These are phyloP conservation scores for Nibea albiflora DNA, from an alignment of 2,113 vertebrate genomes.

Conservation along the genomic window DNA sequence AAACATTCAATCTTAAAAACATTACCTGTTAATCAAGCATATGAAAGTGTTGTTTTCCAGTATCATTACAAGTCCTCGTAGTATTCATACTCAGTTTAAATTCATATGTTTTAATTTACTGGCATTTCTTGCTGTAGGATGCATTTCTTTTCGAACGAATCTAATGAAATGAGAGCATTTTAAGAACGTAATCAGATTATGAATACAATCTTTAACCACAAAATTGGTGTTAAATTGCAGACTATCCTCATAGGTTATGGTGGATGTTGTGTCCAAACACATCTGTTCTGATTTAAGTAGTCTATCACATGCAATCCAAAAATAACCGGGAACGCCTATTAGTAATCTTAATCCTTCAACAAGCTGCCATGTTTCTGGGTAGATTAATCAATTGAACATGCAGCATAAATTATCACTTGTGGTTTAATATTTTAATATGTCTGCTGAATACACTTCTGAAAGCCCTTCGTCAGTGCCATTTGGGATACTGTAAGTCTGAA, in stretches of 20 bases:
- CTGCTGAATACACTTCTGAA: constrained; percentile 3
- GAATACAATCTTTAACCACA: too few relatives aligned
- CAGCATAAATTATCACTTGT: constrained; percentile 15
- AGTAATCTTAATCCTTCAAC: background rate
- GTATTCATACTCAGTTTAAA: background rate
- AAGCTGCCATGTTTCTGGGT: background rate
- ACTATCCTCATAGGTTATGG: background rate
- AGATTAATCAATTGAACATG: background rate
- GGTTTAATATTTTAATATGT: constrained; percentile 4
- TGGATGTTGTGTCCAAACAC: background rate
- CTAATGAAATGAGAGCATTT: background rate
- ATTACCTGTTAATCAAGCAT: too few relatives aligned
- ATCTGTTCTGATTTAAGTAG: background rate
- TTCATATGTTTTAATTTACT: background rate
- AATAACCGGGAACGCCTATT: background rate
- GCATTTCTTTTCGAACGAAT: background rate
- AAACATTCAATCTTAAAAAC: background rate
- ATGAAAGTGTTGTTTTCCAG: background rate
- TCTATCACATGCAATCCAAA: background rate
- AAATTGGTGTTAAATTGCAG: background rate
- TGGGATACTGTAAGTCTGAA: constrained; percentile 10
- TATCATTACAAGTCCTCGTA: background rate
- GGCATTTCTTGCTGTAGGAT: background rate
- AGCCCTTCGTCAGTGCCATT: constrained; percentile 14
- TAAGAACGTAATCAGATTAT: too few relatives aligned